These are phyloP conservation scores for Helobdella robusta DNA, from an alignment of 2,888 invertebrate species.

Conservation along the genomic window DNA sequence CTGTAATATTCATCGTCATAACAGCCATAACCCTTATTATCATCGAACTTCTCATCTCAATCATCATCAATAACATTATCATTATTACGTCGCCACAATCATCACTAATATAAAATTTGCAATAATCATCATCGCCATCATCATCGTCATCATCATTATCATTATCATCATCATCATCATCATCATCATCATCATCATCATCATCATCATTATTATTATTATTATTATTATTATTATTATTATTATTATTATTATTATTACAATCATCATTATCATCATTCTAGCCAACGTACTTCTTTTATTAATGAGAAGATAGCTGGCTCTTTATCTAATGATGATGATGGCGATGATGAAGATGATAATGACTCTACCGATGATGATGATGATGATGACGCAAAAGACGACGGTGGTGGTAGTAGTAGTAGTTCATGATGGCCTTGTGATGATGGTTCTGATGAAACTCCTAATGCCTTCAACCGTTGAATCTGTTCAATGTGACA, in stretches of 20 bases:
- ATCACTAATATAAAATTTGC: too few relatives aligned
- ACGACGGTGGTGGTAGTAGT: background rate
- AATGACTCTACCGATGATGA: slow-evolving; percentile 13
- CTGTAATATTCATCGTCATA: too few relatives aligned
- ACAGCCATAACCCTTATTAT: too few relatives aligned
- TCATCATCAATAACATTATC: too few relatives aligned
- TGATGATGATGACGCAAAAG: background rate
- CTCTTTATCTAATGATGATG: slow-evolving; percentile 13
- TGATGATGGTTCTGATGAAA: background rate
- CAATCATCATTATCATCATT: background rate
- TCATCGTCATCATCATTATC: background rate
- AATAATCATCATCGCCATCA: background rate
- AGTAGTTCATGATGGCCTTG: too few relatives aligned
- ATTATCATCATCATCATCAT: slow-evolving; percentile 6
- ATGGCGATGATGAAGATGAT: slow-evolving; percentile 19
- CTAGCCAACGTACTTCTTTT: too few relatives aligned
- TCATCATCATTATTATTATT: background rate
- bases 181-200: background rate
- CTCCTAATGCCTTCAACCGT: background rate
- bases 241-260: background rate
- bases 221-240: background rate
- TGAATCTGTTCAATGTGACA: too few relatives aligned
- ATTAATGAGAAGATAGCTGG: too few relatives aligned
- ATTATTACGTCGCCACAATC: too few relatives aligned
- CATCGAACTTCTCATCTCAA: too few relatives aligned